Conservation (phyloP, 1,140 invertebrate genomes). For the Teleopsis dalmanni region DNA sequence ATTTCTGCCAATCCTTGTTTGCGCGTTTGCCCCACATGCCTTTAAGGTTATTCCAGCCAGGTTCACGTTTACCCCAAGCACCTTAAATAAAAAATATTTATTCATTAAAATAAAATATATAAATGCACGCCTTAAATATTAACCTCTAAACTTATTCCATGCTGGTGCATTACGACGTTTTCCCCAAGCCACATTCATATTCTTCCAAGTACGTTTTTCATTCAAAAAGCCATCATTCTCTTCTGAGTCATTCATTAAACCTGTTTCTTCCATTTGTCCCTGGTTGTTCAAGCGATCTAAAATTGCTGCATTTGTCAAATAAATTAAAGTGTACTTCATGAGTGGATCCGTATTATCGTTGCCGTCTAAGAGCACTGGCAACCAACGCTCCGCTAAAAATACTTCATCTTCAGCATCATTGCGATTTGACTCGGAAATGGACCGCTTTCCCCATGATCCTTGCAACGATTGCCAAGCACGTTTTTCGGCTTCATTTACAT, state of each 20-base stretch:
- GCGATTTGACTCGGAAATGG: constrained; percentile 8
- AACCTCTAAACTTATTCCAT: constrained; percentile 55
- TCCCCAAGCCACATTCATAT: constrained; percentile 57
- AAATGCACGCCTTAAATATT: background rate
- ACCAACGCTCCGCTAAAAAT: background rate
- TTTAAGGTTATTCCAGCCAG: constrained; percentile 64
- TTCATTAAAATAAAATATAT: background rate
- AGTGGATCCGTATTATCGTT: constrained; percentile 1
- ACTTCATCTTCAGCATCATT: background rate
- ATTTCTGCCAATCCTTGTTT: constrained; percentile 33
- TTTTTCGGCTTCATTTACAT: constrained; percentile 45
- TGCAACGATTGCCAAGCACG: constrained; percentile 55
- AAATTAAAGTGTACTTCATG: constrained; percentile 8
- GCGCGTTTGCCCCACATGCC: constrained; percentile 62
- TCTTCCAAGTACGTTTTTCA: constrained; percentile 56
- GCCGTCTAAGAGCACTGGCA: constrained; percentile 2
- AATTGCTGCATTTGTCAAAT: constrained; percentile 5
- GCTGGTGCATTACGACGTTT: constrained; percentile 52
- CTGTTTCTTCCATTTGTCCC: background rate
- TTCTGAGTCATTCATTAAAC: background rate
- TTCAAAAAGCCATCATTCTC: constrained; percentile 3
- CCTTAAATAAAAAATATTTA: constrained; percentile 28
- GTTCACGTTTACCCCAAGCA: constrained; percentile 61
- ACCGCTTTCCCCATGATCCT: constrained; percentile 56
- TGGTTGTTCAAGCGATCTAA: constrained; percentile 6